These are phyloP conservation scores for Mythimna loreyi DNA, from an alignment of 2,888 invertebrate species.

Conservation along the genomic window DNA sequence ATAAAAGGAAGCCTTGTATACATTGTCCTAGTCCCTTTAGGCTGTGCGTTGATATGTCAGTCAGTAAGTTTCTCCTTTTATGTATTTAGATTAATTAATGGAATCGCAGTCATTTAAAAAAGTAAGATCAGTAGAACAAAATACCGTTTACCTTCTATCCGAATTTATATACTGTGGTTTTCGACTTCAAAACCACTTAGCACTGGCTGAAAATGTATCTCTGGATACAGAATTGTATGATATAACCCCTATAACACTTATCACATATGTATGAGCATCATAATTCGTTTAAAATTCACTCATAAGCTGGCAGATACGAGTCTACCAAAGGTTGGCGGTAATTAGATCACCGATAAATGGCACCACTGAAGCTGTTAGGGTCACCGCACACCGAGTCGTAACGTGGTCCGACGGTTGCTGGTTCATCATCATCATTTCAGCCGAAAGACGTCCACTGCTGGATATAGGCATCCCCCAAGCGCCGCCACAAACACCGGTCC, in stretches of 20 bases:
- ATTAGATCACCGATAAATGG: constrained; percentile 59
- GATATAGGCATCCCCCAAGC: no score
- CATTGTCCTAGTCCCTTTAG: no score
- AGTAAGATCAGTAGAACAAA: no score
- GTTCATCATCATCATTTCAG: no score
- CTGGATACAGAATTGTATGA: not conserved
- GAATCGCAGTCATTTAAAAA: no score
- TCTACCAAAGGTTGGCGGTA: constrained; percentile 51
- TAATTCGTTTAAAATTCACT: constrained; percentile 28
- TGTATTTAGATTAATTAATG: no score
- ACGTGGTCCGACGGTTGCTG: not conserved
- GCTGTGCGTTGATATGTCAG: no score
- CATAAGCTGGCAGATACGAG: constrained; percentile 24
- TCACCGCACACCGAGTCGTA: not conserved
- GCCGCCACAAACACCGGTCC: no score
- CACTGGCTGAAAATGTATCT: not conserved
- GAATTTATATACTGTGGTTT: no score
- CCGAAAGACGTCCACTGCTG: no score
- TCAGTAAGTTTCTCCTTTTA: no score
- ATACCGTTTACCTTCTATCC: not conserved
- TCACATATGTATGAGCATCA: constrained; percentile 5
- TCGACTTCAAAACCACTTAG: not conserved
- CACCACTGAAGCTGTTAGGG: constrained; percentile 23
- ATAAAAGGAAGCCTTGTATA: no score
- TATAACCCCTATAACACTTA: not conserved